Conservation (phyloP, 2,113 vertebrate genomes). For the Tupaia chinensis region DNA sequence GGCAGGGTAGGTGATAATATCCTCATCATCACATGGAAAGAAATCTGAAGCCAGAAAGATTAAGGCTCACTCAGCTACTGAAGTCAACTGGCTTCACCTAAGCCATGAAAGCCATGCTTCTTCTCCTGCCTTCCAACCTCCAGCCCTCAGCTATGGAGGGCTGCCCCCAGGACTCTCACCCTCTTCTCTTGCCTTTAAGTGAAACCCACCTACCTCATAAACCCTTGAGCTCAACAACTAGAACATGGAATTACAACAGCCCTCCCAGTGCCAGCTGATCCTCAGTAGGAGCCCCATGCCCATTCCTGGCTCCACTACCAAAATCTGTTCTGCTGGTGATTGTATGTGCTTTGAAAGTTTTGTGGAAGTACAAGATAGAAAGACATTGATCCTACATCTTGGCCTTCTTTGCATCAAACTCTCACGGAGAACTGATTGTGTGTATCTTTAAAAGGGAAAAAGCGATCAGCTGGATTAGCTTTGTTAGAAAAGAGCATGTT, state of each 20-base stretch:
- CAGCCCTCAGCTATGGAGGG: not conserved
- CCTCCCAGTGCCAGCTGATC: not conserved
- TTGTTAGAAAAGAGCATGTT: not conserved
- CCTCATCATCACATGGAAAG: conserved; percentile 3
- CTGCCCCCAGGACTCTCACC: not conserved
- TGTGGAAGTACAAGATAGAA: not conserved
- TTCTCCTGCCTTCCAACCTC: not conserved
- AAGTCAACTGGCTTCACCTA: not conserved
- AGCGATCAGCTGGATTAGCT: not conserved
- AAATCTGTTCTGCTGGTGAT: not conserved
- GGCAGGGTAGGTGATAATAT: not conserved
- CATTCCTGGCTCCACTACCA: not conserved
- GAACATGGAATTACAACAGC: not conserved
- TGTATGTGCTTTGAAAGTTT: not conserved
- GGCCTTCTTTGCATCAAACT: conserved; percentile 8
- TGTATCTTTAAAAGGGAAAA: too few species aligned
- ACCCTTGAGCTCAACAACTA: not conserved
- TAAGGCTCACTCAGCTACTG: not conserved
- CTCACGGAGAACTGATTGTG: not conserved
- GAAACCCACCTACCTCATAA: not conserved
- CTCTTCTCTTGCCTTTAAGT: not conserved
- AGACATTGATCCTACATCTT: not conserved
- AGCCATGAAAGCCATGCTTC: not conserved
- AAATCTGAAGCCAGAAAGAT: not conserved
- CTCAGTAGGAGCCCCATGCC: not conserved